These are phyloP conservation scores for Drosophila sordidula DNA, from an alignment of 2,888 invertebrate genomes.

Conservation along the genomic window DNA sequence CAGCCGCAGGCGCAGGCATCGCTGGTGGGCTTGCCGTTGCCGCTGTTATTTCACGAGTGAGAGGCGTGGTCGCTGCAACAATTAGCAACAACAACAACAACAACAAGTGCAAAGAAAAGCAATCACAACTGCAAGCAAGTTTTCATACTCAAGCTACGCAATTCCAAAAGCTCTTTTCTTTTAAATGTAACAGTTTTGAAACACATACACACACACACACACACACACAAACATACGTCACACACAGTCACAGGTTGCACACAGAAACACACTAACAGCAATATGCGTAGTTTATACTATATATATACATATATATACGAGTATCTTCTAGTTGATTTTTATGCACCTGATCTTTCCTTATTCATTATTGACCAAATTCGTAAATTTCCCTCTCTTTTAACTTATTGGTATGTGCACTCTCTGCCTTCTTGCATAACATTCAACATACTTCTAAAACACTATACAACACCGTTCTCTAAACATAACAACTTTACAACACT, in stretches of 20 bases:
- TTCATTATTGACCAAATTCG: constrained; percentile 15
- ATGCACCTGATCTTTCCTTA: constrained; percentile 53
- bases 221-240: constrained; percentile 25
- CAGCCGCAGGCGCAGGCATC: constrained; percentile 85
- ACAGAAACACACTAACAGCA: constrained; percentile 42
- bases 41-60: constrained; percentile 83
- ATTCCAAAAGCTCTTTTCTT: constrained; percentile 68
- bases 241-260: constrained; percentile 31
- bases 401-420: constrained; percentile 29
- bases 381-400: constrained; percentile 20
- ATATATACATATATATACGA: neutral
- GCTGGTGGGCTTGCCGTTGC: constrained; percentile 83
- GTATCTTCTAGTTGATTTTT: constrained; percentile 45
- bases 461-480: constrained; percentile 14
- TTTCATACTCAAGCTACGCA: constrained; percentile 71
- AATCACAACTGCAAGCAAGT: constrained; percentile 65
- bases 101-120: constrained; percentile 38
- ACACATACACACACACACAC: constrained; percentile 38
- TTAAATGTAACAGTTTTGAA: constrained; percentile 76
- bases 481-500: constrained; percentile 17
- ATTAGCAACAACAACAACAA: constrained; percentile 25
- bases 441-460: constrained; percentile 4
- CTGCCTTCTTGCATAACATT: constrained; percentile 39
- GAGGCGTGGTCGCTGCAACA: constrained; percentile 4
- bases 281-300: constrained; percentile 46